Conservation (phyloP, 2,888 invertebrate species). For the Aleiodes alternator region DNA sequence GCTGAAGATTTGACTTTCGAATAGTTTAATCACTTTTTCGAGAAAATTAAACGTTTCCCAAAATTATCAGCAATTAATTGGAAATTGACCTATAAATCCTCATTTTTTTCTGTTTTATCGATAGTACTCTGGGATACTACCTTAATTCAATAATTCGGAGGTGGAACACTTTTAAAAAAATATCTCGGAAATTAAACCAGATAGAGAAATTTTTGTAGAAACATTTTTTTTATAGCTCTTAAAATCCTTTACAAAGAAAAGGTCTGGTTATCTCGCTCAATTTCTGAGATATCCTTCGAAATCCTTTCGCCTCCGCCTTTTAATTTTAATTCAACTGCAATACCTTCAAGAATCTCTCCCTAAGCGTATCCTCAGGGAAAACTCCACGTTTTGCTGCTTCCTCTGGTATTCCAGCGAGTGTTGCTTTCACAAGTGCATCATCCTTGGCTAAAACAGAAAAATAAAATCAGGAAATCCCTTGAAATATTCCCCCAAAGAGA, state of each 20-base stretch:
- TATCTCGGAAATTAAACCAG: no score
- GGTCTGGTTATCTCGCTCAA: neutral
- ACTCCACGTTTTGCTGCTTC: slow-evolving; percentile 89
- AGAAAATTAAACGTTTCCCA: no score
- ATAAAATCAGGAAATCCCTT: slow-evolving; percentile 5
- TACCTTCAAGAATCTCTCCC: slow-evolving; percentile 88
- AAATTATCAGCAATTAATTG: no score
- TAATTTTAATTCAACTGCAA: slow-evolving; percentile 2
- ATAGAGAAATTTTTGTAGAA: neutral
- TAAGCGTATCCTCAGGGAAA: slow-evolving; percentile 90
- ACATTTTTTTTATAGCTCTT: neutral
- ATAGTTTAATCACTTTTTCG: no score
- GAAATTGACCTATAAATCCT: no score
- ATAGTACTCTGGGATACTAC: no score
- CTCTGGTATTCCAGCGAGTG: slow-evolving; percentile 86
- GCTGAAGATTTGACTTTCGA: no score
- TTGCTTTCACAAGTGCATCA: slow-evolving; percentile 88
- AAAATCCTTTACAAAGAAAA: neutral
- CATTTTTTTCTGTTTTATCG: no score
- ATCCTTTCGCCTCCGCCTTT: no score
- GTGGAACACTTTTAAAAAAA: no score
- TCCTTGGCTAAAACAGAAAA: slow-evolving; percentile 77
- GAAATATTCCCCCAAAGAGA: slow-evolving; percentile 5
- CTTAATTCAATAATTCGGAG: no score
- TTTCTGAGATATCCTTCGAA: no score